phyloP scores from a whole-genome alignment of 1,140 invertebrate genomes.

The Metopolophium dirhodum region DNA sequence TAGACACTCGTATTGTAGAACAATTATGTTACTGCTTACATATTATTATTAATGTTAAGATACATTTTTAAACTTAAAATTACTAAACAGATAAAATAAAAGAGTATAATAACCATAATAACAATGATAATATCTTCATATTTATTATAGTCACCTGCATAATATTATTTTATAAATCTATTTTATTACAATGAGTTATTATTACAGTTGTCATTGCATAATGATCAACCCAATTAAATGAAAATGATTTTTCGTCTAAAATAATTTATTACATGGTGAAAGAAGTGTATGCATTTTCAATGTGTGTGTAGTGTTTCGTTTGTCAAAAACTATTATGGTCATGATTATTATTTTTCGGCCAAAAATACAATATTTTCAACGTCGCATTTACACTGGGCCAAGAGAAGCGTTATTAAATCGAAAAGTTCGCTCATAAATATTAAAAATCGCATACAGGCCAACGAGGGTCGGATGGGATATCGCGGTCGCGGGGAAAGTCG shows the following conservation, averaged over 20 bases:
- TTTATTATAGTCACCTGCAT: not conserved
- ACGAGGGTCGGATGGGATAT: slow-evolving; percentile 5
- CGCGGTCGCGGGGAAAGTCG: not conserved
- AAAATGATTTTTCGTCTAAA: not conserved
- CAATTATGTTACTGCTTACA: not conserved
- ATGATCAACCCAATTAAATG: not conserved
- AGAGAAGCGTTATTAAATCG: slow-evolving; percentile 55
- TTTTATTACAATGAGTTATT: not conserved
- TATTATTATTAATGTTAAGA: not conserved
- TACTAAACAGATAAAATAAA: not conserved
- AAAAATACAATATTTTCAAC: slow-evolving; percentile 51
- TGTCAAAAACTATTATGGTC: not conserved
- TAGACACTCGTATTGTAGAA: too few species aligned
- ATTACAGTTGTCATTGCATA: not conserved
- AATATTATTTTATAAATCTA: not conserved
- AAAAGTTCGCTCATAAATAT: slow-evolving; percentile 56
- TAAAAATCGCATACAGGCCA: slow-evolving; percentile 53
- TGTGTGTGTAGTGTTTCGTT: not conserved
- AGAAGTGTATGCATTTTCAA: slow-evolving; percentile 5
- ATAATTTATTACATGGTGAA: not conserved
- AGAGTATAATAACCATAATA: not conserved
- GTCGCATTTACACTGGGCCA: slow-evolving; percentile 25
- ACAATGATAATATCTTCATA: not conserved
- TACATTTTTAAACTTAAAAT: not conserved
- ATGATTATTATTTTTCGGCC: slow-evolving; percentile 32